Evolutionary conservation across 2,113 vertebrate genomes (phyloP).

Genomic region (Morone chrysops): DNA sequence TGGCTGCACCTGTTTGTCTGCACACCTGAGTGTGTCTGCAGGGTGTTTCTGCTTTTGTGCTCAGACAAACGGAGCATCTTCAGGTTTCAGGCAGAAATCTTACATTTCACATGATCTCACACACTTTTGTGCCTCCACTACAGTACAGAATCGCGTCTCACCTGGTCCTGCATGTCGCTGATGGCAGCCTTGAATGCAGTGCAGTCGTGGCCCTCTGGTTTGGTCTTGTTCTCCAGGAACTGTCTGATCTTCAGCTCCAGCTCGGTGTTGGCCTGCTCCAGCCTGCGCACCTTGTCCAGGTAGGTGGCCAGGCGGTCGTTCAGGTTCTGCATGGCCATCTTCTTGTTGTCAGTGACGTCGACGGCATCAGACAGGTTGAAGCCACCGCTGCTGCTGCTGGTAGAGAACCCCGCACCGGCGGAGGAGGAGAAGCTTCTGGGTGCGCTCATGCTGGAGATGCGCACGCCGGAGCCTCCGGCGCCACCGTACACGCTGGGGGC

Average conservation of each 20-base stretch:
- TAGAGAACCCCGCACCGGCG: not conserved
- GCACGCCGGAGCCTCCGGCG: slow-evolving; percentile 50
- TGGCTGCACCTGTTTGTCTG: slow-evolving; percentile 21
- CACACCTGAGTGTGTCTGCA: not conserved
- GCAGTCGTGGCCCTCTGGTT: slow-evolving; percentile 53
- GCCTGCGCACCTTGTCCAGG: slow-evolving; percentile 79
- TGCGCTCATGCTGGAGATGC: slow-evolving; percentile 54
- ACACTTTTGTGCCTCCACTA: not conserved
- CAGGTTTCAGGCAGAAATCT: not conserved
- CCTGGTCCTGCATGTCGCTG: slow-evolving; percentile 75
- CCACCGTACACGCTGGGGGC: slow-evolving; percentile 57
- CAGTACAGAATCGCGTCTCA: slow-evolving; percentile 54
- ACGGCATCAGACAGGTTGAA: slow-evolving; percentile 56
- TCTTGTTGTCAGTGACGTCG: slow-evolving; percentile 71
- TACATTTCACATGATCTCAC: not conserved
- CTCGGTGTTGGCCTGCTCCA: slow-evolving; percentile 80
- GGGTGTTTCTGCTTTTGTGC: not conserved
- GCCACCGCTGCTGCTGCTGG: not conserved
- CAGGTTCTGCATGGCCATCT: slow-evolving; percentile 84
- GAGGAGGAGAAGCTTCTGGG: slow-evolving; percentile 48
- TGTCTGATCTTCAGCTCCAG: slow-evolving; percentile 83
- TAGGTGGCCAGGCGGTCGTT: slow-evolving; percentile 84
- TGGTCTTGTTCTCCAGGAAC: slow-evolving; percentile 75
- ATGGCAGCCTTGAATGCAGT: slow-evolving; percentile 48
- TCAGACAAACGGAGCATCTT: not conserved